Evolutionary conservation across 2,888 invertebrate genomes (phyloP).

Genomic region (Lithophane ornitopus): DNA sequence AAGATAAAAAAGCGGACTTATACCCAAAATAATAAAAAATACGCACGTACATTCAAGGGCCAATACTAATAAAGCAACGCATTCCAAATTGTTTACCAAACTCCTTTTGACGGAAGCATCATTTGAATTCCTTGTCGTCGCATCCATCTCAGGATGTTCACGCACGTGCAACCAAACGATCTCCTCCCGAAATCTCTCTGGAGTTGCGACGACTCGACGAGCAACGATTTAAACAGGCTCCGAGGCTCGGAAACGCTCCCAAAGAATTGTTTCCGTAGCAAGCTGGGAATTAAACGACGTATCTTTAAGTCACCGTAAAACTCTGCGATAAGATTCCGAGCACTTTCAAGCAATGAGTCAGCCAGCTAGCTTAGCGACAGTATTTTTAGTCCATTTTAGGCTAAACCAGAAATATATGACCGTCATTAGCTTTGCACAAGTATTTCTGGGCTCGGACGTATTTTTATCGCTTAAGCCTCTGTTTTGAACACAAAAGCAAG

Average conservation of each 20-base stretch:
- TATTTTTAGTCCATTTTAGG: slow-evolving; percentile 61
- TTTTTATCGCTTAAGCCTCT: slow-evolving; percentile 61
- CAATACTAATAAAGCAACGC: slow-evolving; percentile 26
- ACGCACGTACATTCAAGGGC: neutral
- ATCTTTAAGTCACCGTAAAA: slow-evolving; percentile 63
- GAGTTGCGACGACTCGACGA: slow-evolving; percentile 43
- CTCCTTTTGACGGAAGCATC: slow-evolving; percentile 42
- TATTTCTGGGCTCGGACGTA: slow-evolving; percentile 45
- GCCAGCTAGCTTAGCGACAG: slow-evolving; percentile 49
- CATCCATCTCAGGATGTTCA: slow-evolving; percentile 51
- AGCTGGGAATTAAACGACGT: slow-evolving; percentile 64
- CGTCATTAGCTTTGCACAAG: slow-evolving; percentile 59
- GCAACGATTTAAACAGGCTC: slow-evolving; percentile 51
- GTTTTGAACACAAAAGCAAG: slow-evolving; percentile 56
- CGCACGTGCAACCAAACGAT: slow-evolving; percentile 63
- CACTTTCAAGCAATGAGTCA: slow-evolving; percentile 58
- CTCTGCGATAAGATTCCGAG: slow-evolving; percentile 61
- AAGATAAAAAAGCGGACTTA: neutral
- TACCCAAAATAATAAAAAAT: neutral
- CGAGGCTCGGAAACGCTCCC: slow-evolving; percentile 36
- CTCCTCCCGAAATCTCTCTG: slow-evolving; percentile 36
- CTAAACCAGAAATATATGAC: slow-evolving; percentile 59
- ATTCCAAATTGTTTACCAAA: slow-evolving; percentile 41
- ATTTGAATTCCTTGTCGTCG: slow-evolving; percentile 51
- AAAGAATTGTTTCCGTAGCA: slow-evolving; percentile 63